Evolutionary conservation across 2,888 invertebrate genomes (phyloP), one percentile per base, ranked within the genome.

Genomic region (Caenorhabditis angaria): DNA sequence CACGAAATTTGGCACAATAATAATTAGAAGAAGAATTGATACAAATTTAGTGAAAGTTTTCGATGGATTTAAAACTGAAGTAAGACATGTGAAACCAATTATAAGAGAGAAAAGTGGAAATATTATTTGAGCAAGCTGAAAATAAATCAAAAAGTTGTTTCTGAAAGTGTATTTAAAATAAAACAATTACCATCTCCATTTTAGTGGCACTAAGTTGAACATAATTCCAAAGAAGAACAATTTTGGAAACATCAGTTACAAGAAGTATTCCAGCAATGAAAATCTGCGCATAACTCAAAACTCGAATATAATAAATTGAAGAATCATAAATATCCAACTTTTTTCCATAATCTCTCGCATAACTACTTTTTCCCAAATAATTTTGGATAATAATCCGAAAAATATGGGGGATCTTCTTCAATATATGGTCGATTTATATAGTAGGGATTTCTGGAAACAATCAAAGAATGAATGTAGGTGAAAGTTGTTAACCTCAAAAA

Each of bases 191-290:
- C 72, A 74, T 76, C 69, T 80, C 76, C 20, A 80, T 61, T 61
- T 80, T 78, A 6, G 71, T 70, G 35, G 71, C 78, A 47, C 71
- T 68, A 28, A 73, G 67, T 41, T 71, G 65, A 18, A 80, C 47
- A 61, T 71, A 75, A 47, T 76, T 76, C 80, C 80, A 80, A 20
- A 80, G 61, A 5, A 80, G 65, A 20, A 78, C 73, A 48, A 68
- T 69, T 29, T 71, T 68, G 18, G 80, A 80, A 32, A 78, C 70
- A 55, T 80, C 78, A 22, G 76, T 66, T 25, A 80, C 76, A n/a
- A 80, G 61, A 6, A 80, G 63, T 22, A 78, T 70, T 61, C 80
- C 77, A 51, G 77, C 74, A 24, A 77, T 48, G 54, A 80, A 78
- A 8, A 78, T 75, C 78, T 72, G 72, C 64, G 72, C 72, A 65